These are phyloP conservation scores for Ptiloglossa arizonensis DNA, from an alignment of 1,140 invertebrate species.

Conservation along the genomic window DNA sequence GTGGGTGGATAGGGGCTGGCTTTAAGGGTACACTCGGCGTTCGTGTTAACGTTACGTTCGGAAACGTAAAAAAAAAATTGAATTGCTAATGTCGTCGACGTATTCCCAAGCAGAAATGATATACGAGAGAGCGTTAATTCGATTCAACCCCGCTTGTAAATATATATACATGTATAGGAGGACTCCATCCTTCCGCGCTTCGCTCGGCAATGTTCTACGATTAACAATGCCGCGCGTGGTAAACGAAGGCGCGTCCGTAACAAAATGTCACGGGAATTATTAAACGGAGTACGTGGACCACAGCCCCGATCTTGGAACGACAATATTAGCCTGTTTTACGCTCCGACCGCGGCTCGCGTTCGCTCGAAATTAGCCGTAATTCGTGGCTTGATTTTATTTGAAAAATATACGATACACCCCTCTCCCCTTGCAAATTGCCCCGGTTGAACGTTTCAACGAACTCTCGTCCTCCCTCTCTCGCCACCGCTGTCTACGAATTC, in stretches of 20 bases:
- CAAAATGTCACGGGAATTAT: conserved; percentile 60
- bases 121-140: conserved; percentile 56
- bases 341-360: not conserved
- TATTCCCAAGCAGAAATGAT: conserved; percentile 58
- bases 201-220: conserved; percentile 36
- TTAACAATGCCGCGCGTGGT: conserved; percentile 58
- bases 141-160: conserved; percentile 59
- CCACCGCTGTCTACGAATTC: too few relatives aligned
- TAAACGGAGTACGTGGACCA: conserved; percentile 29
- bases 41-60: conserved; percentile 16
- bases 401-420: not conserved
- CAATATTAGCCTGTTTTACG: not conserved
- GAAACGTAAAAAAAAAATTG: conserved; percentile 55
- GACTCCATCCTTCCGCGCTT: conserved; percentile 25
- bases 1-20: too few relatives aligned
- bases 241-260: conserved; percentile 43
- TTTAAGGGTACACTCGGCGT: conserved; percentile 9
- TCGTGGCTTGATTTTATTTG: not conserved
- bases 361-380: not conserved
- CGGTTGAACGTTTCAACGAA: too few relatives aligned
- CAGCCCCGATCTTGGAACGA: conserved; percentile 16
- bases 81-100: conserved; percentile 62
- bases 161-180: conserved; percentile 19
- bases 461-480: too few relatives aligned
- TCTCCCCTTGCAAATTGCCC: not conserved